Evolutionary conservation across 2,113 vertebrate genomes (phyloP).

Genomic region (Clarias macrocephalus): DNA sequence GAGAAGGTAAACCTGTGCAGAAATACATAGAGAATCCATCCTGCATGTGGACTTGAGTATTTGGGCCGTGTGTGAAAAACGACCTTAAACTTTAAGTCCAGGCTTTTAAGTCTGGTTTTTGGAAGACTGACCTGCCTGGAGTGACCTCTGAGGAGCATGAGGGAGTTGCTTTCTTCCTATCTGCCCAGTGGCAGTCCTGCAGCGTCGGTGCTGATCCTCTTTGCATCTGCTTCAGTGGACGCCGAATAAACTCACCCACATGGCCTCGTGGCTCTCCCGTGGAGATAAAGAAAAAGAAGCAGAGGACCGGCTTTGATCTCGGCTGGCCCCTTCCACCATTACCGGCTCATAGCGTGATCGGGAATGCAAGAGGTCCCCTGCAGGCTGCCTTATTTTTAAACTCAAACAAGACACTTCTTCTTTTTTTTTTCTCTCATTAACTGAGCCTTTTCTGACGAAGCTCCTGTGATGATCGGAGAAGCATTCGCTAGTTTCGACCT

Average conservation of each 20-base stretch:
- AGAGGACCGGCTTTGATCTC: conserved; percentile 80
- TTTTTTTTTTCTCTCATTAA: background rate
- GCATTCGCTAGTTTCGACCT: background rate
- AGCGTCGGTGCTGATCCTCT: conserved; percentile 91
- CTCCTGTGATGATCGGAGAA: background rate
- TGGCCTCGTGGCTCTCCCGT: conserved; percentile 79
- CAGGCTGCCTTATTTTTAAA: background rate
- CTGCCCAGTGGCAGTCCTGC: conserved; percentile 82
- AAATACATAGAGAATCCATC: background rate
- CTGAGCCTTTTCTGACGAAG: conserved; percentile 37
- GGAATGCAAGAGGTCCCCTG: conserved; percentile 58
- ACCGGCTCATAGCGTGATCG: conserved; percentile 68
- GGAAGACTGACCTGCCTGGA: conserved; percentile 67
- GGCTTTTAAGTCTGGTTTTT: background rate
- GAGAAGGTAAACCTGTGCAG: background rate
- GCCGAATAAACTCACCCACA: conserved; percentile 84
- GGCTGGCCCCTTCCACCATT: conserved; percentile 73
- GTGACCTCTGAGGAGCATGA: conserved; percentile 88
- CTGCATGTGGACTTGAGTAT: background rate
- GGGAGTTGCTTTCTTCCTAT: conserved; percentile 84
- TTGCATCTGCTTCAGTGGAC: conserved; percentile 83
- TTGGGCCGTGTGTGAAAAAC: background rate
- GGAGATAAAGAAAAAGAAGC: conserved; percentile 38
- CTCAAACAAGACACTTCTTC: conserved; percentile 3
- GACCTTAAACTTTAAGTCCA: background rate